A percentile compares a stretch with the other conserved stretches of the same genome.
Conservation (phyloP, 1,140 invertebrate species). For the Drosophila persimilis region DNA sequence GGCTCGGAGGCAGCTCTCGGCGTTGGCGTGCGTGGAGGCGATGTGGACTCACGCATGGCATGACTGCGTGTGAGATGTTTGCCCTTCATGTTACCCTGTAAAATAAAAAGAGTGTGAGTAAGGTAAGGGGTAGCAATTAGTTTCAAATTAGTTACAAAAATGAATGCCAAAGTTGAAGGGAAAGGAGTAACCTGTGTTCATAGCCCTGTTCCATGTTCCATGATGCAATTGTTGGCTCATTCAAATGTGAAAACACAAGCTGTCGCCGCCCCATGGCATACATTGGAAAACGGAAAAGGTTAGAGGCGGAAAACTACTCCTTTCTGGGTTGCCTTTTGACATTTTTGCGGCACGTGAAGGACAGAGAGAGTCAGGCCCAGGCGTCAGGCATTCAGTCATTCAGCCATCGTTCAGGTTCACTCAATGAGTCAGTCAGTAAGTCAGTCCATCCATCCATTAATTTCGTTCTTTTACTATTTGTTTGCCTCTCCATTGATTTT, state of each 20-base stretch:
- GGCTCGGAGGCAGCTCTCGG: slow-evolving; percentile 81
- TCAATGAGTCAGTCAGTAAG: slow-evolving; percentile 29
- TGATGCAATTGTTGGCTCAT: slow-evolving; percentile 78
- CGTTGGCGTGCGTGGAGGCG: slow-evolving; percentile 89
- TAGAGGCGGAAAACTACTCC: slow-evolving; percentile 16
- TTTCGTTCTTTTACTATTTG: slow-evolving; percentile 40
- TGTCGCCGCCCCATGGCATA: too few species aligned
- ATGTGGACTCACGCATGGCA: slow-evolving; percentile 93
- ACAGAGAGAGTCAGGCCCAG: slow-evolving; percentile 25
- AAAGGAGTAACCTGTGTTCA: background rate
- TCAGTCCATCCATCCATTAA: slow-evolving; percentile 42
- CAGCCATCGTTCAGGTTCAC: slow-evolving; percentile 18
- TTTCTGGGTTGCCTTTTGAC: slow-evolving; percentile 61
- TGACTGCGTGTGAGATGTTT: slow-evolving; percentile 94
- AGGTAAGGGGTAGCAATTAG: slow-evolving; percentile 60
- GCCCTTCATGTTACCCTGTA: slow-evolving; percentile 88
- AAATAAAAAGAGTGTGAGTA: slow-evolving; percentile 29
- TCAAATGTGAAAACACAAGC: slow-evolving; percentile 56
- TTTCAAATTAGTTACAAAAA: slow-evolving; percentile 66
- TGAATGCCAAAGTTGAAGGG: slow-evolving; percentile 71
- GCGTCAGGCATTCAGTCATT: slow-evolving; percentile 38
- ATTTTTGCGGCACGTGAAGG: slow-evolving; percentile 62
- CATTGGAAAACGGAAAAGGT: slow-evolving; percentile 31
- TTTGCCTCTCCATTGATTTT: slow-evolving; percentile 60
- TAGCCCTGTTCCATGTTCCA: slow-evolving; percentile 1